Conservation (phyloP, 2,797 vertebrate genomes). For the Chaetophractus vellerosus region DNA sequence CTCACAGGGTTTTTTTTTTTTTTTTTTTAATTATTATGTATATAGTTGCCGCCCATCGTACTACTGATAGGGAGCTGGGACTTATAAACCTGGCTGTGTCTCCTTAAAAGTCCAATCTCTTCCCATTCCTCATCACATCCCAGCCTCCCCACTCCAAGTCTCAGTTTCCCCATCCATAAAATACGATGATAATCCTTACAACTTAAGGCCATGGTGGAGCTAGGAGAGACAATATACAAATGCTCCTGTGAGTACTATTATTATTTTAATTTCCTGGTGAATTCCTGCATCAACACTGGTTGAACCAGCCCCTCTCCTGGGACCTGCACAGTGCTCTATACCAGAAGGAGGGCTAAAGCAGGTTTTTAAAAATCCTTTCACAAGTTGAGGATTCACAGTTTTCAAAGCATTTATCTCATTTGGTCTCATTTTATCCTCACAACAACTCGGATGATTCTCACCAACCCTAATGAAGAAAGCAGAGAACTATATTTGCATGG, state of each 20-base stretch:
- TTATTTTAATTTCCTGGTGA: fast-evolving
- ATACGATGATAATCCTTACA: fast-evolving
- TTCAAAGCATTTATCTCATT: conserved; percentile 73
- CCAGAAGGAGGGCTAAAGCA: fast-evolving
- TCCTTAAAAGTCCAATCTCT: too few relatives aligned
- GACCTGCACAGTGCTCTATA: fast-evolving
- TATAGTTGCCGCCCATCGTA: too few relatives aligned
- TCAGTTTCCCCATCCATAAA: not conserved
- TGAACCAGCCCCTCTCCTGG: fast-evolving
- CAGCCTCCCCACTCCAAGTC: not conserved
- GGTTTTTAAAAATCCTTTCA: not conserved
- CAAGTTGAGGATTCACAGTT: conserved; percentile 68
- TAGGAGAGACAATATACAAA: fast-evolving
- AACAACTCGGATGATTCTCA: conserved; percentile 72
- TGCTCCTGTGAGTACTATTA: fast-evolving
- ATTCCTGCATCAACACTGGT: fast-evolving
- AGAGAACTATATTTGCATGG: conserved; percentile 75
- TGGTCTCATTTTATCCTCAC: conserved; percentile 76
- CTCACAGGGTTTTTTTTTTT: not conserved
- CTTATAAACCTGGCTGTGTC: fast-evolving
- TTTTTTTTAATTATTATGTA: fast-evolving
- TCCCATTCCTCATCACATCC: not conserved
- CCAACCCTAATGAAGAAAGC: conserved; percentile 81
- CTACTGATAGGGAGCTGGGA: not conserved
- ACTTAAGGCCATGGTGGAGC: fast-evolving